phyloP scores from a whole-genome alignment of 1,140 invertebrate species.

The Metopolophium dirhodum region DNA sequence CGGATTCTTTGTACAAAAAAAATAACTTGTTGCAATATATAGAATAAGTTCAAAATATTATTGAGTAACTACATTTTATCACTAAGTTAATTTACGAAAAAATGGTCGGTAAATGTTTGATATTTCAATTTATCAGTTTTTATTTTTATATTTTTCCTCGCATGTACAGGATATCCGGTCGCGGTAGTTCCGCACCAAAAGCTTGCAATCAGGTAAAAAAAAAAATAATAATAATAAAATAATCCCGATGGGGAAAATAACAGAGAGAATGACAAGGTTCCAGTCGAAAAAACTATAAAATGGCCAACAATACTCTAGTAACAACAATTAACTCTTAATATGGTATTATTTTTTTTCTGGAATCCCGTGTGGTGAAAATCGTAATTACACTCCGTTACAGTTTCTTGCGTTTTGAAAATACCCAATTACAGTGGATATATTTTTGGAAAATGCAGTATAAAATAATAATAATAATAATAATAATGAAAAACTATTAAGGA shows the following conservation, averaged over 20 bases:
- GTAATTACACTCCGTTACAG: slow-evolving; percentile 34
- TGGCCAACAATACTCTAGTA: neutral
- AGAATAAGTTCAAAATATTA: neutral
- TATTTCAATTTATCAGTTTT: slow-evolving; percentile 18
- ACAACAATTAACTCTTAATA: slow-evolving; percentile 24
- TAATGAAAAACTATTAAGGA: slow-evolving; percentile 36
- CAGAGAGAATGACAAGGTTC: slow-evolving; percentile 48
- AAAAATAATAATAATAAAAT: slow-evolving; percentile 32
- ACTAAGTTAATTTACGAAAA: neutral
- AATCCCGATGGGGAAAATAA: slow-evolving; percentile 30
- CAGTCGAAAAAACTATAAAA: slow-evolving; percentile 29
- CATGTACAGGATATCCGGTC: slow-evolving; percentile 43
- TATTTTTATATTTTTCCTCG: slow-evolving; percentile 31
- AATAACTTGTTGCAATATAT: neutral
- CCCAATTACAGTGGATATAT: slow-evolving; percentile 26
- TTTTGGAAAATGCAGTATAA: neutral
- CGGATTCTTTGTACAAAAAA: neutral
- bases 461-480: slow-evolving; percentile 25
- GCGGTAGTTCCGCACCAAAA: slow-evolving; percentile 30
- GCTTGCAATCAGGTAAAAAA: slow-evolving; percentile 22
- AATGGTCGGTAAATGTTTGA: neutral
- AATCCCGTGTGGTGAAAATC: slow-evolving; percentile 9
- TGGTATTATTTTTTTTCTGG: neutral
- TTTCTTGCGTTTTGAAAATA: slow-evolving; percentile 32
- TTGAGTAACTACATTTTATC: neutral